Conservation (phyloP, 2,888 invertebrate species). For the Sesamia inferens region DNA sequence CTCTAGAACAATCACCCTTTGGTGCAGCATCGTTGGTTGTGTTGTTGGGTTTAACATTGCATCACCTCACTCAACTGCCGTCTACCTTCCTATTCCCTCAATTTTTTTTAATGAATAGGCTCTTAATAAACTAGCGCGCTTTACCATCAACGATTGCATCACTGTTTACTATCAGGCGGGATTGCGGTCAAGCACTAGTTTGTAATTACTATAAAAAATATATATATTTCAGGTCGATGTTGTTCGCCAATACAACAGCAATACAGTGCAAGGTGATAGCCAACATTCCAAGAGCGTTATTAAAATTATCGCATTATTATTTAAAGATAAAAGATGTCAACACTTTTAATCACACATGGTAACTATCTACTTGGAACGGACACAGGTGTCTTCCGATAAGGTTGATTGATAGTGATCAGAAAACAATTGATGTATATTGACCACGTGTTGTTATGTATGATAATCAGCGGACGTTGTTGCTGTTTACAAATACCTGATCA, state of each 20-base stretch:
- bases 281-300: background rate
- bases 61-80: too few species aligned
- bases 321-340: conserved; percentile 5
- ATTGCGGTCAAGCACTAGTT: too few species aligned
- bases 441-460: conserved; percentile 35
- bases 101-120: too few species aligned
- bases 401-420: conserved; percentile 45
- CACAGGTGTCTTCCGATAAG: conserved; percentile 34
- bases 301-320: background rate
- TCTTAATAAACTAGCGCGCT: too few species aligned
- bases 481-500: conserved; percentile 38
- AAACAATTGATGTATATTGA: conserved; percentile 46
- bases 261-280: background rate
- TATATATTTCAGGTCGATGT: background rate
- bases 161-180: too few species aligned
- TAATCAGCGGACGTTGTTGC: conserved; percentile 47
- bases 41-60: too few species aligned
- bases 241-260: background rate
- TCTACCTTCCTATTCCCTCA: too few species aligned
- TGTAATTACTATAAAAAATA: too few species aligned
- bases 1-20: too few species aligned
- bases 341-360: conserved; percentile 9
- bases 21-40: too few species aligned
- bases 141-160: too few species aligned
- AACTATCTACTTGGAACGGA: conserved; percentile 4